These are phyloP conservation scores for Ceratina calcarata DNA, from an alignment of 1,140 invertebrate species.

Conservation along the genomic window DNA sequence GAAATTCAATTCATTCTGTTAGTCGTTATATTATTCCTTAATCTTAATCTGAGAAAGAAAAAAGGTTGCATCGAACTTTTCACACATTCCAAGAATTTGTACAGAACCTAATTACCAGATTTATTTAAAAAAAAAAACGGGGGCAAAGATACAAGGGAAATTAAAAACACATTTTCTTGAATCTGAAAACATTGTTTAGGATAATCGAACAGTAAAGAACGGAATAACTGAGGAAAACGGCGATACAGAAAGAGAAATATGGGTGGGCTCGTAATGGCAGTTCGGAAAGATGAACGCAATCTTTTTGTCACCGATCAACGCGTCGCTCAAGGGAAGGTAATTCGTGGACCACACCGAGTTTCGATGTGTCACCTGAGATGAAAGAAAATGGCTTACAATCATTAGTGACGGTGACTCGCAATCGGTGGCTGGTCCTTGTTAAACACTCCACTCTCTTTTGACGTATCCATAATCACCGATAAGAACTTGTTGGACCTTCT, in stretches of 20 bases:
- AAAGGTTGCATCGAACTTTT: too few species aligned
- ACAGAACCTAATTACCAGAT: too few species aligned
- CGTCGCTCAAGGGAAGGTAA: slow-evolving; percentile 44
- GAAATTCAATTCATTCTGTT: background rate
- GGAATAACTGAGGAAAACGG: too few species aligned
- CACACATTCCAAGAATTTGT: too few species aligned
- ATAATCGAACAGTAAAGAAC: too few species aligned
- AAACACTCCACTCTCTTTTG: slow-evolving; percentile 66
- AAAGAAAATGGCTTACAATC: slow-evolving; percentile 66
- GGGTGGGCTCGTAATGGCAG: slow-evolving; percentile 54
- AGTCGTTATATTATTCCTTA: too few species aligned
- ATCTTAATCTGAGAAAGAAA: too few species aligned
- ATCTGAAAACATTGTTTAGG: too few species aligned
- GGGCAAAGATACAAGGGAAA: too few species aligned
- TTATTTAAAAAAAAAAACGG: too few species aligned
- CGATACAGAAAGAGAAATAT: slow-evolving; percentile 20
- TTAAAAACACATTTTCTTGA: too few species aligned
- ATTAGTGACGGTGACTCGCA: slow-evolving; percentile 67
- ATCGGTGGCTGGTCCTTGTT: slow-evolving; percentile 63
- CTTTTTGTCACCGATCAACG: slow-evolving; percentile 59
- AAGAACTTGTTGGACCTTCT: slow-evolving; percentile 52
- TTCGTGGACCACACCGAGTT: slow-evolving; percentile 64
- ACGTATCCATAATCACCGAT: slow-evolving; percentile 69
- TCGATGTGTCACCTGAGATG: slow-evolving; percentile 62
- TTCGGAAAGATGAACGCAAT: slow-evolving; percentile 42